These are phyloP conservation scores for Holocentrus rufus DNA, from an alignment of 2,797 vertebrate genomes.

Conservation along the genomic window DNA sequence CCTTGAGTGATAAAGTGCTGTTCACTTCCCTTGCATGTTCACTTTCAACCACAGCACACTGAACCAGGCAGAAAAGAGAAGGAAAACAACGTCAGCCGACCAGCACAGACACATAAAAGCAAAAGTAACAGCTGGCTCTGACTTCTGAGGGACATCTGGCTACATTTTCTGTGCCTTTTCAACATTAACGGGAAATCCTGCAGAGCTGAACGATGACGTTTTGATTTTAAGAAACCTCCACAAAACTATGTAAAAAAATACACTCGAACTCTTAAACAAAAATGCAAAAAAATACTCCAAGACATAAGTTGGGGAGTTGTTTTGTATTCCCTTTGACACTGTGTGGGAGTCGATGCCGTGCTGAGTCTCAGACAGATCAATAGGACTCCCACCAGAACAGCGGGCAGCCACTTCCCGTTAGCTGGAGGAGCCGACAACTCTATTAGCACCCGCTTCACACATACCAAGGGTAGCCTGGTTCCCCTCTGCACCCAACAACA, in stretches of 20 bases:
- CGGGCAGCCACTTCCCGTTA: constrained; percentile 17
- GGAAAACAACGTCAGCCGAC: background rate
- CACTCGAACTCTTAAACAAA: constrained; percentile 10
- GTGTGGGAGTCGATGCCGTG: background rate
- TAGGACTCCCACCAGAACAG: constrained; percentile 33
- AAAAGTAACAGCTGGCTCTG: background rate
- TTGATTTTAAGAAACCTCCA: background rate
- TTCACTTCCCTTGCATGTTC: background rate
- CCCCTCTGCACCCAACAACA: constrained; percentile 22
- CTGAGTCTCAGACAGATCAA: constrained; percentile 56
- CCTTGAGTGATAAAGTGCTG: background rate
- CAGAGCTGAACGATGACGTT: background rate
- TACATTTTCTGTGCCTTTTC: background rate
- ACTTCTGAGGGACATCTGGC: constrained; percentile 9
- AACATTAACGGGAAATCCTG: background rate
- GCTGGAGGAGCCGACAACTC: constrained; percentile 30
- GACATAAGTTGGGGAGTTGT: constrained; percentile 2
- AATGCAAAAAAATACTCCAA: background rate
- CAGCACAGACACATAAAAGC: background rate
- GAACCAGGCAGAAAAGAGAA: background rate
- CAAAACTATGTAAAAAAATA: constrained; percentile 6
- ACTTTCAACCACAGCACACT: background rate
- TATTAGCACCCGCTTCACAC: constrained; percentile 49
- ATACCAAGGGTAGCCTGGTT: constrained; percentile 11
- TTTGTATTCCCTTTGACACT: constrained; percentile 21